Base-by-base conservation (phyloP, 2,888 invertebrate genomes). In the Tinea trinotella region DNA sequence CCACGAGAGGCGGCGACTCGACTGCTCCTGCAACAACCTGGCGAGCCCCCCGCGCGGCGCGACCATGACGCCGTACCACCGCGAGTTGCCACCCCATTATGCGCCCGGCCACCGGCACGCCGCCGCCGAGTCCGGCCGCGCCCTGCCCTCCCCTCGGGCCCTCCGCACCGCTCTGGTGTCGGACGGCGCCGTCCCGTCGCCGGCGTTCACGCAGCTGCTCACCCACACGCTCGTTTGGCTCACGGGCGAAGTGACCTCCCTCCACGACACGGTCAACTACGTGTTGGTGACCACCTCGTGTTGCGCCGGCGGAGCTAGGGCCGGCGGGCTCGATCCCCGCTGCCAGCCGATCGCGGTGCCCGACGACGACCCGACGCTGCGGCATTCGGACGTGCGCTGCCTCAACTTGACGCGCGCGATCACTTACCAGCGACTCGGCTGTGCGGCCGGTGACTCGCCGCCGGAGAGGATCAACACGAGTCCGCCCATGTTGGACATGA, bases 331-430 rank as follows among this genome's bases (percentile, higher is more conserved):
- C 2, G 62, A 66, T 55, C 66, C 67, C 0, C 55, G 62, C 1
- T 74, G 74, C 50, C 59, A 63, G 2, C 67, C 71, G 0, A 63
- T 74, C 2, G 22, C 54, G 4, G 71, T 75, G 7, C 55, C 64
- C 0, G 57, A 60, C 0, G 67, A 73, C 40, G 74, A 74, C 34
- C 56, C 68, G 0, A 66, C 69, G 24, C 57, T 73, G 13, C 59
- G 71, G 4, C 55, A 59, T 6, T 68, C 64, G 24, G 55, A 56
- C 20, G 60, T 73, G 0, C 59, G 74, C 0, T 75, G 74, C 17
- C 55, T 75, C 46, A 75, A 75, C 50, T 56, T 74, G 49, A 74
- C 74, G 0, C 57, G 67, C 0, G 64, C 68, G 0, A 63, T 70
- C 22, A 71, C 72, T 0, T 73, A 66, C 49, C 72, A 73, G 59